Evolutionary conservation across 2,797 vertebrate genomes (phyloP), one percentile per base, ranked within the genome.

Genomic region (Setipinna tenuifilis): DNA sequence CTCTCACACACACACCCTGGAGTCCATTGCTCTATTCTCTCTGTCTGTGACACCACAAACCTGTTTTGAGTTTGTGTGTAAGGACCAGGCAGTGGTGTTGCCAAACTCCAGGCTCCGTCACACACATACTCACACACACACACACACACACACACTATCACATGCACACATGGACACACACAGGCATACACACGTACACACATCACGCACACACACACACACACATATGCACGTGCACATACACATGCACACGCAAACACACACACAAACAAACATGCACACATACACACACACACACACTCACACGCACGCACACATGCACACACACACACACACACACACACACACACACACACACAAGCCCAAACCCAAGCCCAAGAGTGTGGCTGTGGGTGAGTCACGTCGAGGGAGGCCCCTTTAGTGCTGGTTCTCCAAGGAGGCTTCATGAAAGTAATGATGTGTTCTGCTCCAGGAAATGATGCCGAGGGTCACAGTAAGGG

Each of bases 381-480:
- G n/a, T 68, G n/a, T 68, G 23, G 1, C 65, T 6, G 23, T 75
- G 28, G 12, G 68, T 75, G 68, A 75, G 68, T 75, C 68, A 75
- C 28, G 16, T 16, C 2, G 68, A 71, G 68, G 25, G 68, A 35
- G 68, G 25, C 68, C 68, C 12, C 16, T 31, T 5, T 65, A 23
- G 57, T 31, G 12, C 21, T 81, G 21, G 28, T 28, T 81, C 75
- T 62, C 21, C n/a, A 41, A 25, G 65, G 82, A 57, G 6, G 35
- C 75, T 82, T 65, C 62, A 81, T 50, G 50, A 61, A 82, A 71
- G 14, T 5, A 17, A 82, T 65, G 23, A 65, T 82, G n/a, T 61
- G 44, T 65, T 50, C 35, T 25, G 25, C 58, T 61, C 31, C 21
- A 57, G 44, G 59, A 84, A 84, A 82, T 65, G 3, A 62, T 19